Conservation (phyloP, 2,113 vertebrate genomes). For the Platysteira castanea region DNA sequence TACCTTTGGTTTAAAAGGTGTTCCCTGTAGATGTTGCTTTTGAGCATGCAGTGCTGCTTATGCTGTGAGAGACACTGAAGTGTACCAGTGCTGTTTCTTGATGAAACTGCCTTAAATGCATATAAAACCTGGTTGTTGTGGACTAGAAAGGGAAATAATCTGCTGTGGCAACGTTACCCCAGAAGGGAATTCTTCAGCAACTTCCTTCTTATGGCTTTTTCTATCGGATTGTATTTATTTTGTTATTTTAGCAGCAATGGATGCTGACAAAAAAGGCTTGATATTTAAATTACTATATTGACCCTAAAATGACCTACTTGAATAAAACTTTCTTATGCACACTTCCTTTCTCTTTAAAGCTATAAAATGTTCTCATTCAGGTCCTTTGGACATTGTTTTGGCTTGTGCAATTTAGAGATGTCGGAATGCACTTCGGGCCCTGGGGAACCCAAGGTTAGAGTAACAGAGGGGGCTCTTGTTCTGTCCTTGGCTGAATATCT, state of each 20-base stretch:
- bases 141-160: not conserved
- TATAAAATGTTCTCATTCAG: not conserved
- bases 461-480: not conserved
- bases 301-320: not conserved
- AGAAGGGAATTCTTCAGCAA: not conserved
- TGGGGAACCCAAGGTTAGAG: not conserved
- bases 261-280: not conserved
- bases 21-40: not conserved
- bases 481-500: not conserved
- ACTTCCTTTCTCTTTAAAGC: not conserved
- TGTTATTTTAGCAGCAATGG: not conserved
- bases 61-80: not conserved
- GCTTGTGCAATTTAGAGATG: not conserved
- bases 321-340: not conserved
- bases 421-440: not conserved
- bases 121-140: not conserved
- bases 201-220: not conserved
- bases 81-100: not conserved
- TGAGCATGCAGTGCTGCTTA: not conserved
- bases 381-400: not conserved
- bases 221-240: not conserved
- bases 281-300: not conserved
- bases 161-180: not conserved
- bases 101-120: not conserved
- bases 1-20: not conserved